Percentiles rank a stretch among this genome's conserved stretches.
Evolutionary conservation across 1,140 invertebrate genomes (phyloP).

Genomic region (Drosophila arizonae): DNA sequence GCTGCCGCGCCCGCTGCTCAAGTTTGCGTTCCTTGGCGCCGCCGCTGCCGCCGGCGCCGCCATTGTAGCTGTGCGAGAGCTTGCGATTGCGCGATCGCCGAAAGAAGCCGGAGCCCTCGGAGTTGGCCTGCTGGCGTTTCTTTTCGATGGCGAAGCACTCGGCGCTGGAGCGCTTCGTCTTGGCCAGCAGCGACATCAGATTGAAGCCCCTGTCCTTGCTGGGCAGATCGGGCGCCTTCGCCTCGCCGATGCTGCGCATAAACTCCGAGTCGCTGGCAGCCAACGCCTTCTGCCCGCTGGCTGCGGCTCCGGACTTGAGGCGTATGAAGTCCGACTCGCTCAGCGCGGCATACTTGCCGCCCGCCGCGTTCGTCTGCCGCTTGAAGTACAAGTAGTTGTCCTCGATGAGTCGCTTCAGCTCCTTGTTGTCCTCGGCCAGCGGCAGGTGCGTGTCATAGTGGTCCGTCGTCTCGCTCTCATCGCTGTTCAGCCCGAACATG

Average conservation of each 20-base stretch:
- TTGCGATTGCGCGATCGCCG: constrained; percentile 73
- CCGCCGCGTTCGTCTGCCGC: constrained; percentile 58
- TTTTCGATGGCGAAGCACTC: constrained; percentile 75
- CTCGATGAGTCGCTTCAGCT: constrained; percentile 82
- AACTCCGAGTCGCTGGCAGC: constrained; percentile 81
- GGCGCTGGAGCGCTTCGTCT: constrained; percentile 75
- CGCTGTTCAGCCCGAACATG: constrained; percentile 72
- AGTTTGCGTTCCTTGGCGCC: constrained; percentile 64
- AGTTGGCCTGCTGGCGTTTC: constrained; percentile 73
- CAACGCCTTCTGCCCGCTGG: constrained; percentile 54
- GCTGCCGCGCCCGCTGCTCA: constrained; percentile 67
- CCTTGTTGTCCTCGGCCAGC: constrained; percentile 81
- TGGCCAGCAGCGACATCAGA: constrained; percentile 65
- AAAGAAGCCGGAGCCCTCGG: constrained; percentile 75
- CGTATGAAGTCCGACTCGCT: constrained; percentile 81
- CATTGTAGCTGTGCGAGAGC: constrained; percentile 80
- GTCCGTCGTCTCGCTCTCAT: constrained; percentile 76
- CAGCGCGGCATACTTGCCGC: constrained; percentile 65
- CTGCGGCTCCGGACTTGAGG: constrained; percentile 58
- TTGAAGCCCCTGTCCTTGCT: constrained; percentile 75
- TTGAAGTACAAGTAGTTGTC: constrained; percentile 82
- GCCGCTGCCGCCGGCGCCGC: constrained; percentile 40
- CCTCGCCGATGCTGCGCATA: constrained; percentile 61
- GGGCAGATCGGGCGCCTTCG: constrained; percentile 34
- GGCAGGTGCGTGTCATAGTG: constrained; percentile 73